Percentiles rank a stretch among this genome's conserved stretches.
Evolutionary conservation across 2,113 vertebrate genomes (phyloP).

Genomic region (Pitta sordida): DNA sequence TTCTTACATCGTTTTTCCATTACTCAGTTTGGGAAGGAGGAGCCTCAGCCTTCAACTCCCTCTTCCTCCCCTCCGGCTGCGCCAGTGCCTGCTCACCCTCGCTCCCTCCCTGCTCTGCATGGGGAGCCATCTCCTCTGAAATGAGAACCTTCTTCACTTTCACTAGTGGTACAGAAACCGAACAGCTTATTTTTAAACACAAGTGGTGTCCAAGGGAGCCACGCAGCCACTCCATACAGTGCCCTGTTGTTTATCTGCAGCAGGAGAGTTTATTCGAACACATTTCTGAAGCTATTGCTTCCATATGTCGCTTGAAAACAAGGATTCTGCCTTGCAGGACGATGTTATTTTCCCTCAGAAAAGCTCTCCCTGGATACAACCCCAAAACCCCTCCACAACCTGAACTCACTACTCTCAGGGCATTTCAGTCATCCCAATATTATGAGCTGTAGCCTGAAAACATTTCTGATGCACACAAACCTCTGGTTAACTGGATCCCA

Average conservation of each 20-base stretch:
- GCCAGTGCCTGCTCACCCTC: background rate
- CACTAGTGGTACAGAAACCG: background rate
- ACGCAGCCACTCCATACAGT: background rate
- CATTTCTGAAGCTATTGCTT: background rate
- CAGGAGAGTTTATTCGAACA: background rate
- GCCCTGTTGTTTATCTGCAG: background rate
- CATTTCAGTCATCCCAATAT: background rate
- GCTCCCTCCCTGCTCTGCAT: background rate
- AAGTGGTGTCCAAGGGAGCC: background rate
- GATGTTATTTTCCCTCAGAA: background rate
- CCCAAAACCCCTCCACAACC: background rate
- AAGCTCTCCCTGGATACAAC: background rate
- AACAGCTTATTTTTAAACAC: background rate
- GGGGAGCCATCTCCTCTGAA: background rate
- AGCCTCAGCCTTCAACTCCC: constrained; percentile 43
- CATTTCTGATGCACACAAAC: background rate
- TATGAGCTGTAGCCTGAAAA: background rate
- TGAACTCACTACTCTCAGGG: fast-evolving
- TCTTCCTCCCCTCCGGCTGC: constrained; percentile 33
- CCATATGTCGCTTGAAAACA: background rate
- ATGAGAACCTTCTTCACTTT: background rate
- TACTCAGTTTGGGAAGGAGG: constrained; percentile 74
- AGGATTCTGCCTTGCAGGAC: background rate
- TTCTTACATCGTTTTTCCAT: constrained; percentile 88
- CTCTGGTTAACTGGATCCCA: background rate